Percentiles rank a stretch among this genome's conserved stretches.
These are phyloP conservation scores for Pammene fasciana DNA, from an alignment of 2,888 invertebrate genomes.

Conservation along the genomic window DNA sequence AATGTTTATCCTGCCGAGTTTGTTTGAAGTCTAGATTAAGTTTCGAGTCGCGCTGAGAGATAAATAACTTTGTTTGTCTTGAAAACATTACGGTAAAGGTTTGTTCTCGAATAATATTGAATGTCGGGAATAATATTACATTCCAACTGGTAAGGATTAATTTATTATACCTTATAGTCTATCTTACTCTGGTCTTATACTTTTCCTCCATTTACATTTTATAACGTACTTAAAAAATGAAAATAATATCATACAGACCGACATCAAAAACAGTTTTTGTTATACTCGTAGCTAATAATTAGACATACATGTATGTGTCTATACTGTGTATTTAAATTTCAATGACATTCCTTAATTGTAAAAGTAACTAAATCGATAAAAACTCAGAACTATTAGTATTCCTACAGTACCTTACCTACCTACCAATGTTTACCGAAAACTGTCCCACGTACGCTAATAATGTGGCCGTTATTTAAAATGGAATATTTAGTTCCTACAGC, in stretches of 20 bases:
- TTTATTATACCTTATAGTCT: background rate
- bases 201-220: background rate
- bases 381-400: too few relatives aligned
- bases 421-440: background rate
- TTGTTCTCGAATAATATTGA: background rate
- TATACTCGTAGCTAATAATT: too few relatives aligned
- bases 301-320: too few relatives aligned
- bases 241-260: too few relatives aligned
- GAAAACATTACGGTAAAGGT: constrained; percentile 40
- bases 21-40: constrained; percentile 48
- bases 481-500: constrained; percentile 23
- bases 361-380: too few relatives aligned
- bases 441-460: constrained; percentile 29
- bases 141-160: background rate
- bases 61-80: constrained; percentile 33
- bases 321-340: too few relatives aligned
- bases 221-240: too few relatives aligned
- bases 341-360: too few relatives aligned
- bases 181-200: too few relatives aligned
- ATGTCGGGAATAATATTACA: background rate
- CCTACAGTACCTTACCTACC: too few relatives aligned
- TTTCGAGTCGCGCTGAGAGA: constrained; percentile 43
- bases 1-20: constrained; percentile 48
- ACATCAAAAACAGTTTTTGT: too few relatives aligned
- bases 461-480: constrained; percentile 27